These are phyloP conservation scores for Lysiphlebus fabarum DNA, from an alignment of 1,140 invertebrate genomes.

Conservation along the genomic window DNA sequence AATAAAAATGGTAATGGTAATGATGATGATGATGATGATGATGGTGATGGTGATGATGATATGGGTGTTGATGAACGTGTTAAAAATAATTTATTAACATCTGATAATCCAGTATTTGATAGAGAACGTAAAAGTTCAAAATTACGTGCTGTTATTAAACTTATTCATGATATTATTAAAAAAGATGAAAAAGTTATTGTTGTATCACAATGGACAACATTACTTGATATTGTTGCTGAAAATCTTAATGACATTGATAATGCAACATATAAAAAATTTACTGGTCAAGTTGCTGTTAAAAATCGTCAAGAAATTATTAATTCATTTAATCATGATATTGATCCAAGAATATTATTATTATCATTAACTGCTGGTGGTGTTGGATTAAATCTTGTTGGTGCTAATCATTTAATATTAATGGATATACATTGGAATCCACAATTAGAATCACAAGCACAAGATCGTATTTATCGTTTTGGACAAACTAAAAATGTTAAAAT, in stretches of 20 bases:
- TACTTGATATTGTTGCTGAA: conserved; percentile 67
- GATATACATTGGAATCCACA: conserved; percentile 97
- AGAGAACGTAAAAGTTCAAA: conserved; percentile 62
- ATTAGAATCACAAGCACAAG: conserved; percentile 86
- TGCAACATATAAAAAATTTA: conserved; percentile 61
- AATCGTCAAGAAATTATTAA: conserved; percentile 70
- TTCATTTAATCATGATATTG: conserved; percentile 65
- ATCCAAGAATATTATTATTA: conserved; percentile 67
- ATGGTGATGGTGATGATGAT: conserved; percentile 40
- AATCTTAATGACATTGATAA: conserved; percentile 56
- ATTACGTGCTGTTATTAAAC: conserved; percentile 62
- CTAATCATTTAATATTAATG: conserved; percentile 83
- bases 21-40: conserved; percentile 47
- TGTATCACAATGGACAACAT: conserved; percentile 83
- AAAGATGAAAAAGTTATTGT: conserved; percentile 73
- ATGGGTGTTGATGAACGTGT: conserved; percentile 42
- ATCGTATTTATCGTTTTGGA: conserved; percentile 86
- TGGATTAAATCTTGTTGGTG: conserved; percentile 85
- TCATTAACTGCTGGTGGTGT: conserved; percentile 88
- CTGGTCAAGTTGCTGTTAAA: conserved; percentile 64
- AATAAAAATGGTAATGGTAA: too few relatives aligned
- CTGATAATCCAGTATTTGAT: conserved; percentile 69
- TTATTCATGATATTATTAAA: conserved; percentile 55
- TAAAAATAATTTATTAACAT: conserved; percentile 54
- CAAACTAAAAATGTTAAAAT: conserved; percentile 78